Evolutionary conservation across 2,888 invertebrate species (phyloP).

Genomic region (Drosophila niveifrons): DNA sequence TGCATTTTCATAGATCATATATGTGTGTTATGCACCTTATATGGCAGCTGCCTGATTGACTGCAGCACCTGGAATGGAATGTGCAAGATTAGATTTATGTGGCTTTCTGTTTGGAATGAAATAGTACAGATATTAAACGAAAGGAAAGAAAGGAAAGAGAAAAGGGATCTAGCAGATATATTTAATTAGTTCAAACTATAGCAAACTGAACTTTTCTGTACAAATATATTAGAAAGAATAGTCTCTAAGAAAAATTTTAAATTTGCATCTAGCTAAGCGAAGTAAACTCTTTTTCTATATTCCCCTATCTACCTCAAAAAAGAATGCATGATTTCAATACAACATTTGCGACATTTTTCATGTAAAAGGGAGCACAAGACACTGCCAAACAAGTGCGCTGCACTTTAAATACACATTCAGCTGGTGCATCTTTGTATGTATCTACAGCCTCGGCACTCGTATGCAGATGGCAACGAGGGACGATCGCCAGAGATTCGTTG

Average conservation of each 20-base stretch:
- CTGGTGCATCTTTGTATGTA: neutral
- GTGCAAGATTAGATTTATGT: constrained; percentile 70
- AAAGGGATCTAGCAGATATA: neutral
- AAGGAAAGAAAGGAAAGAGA: neutral
- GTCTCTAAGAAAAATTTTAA: too few species aligned
- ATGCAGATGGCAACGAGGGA: constrained; percentile 1
- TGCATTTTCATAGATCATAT: constrained; percentile 66
- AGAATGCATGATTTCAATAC: neutral
- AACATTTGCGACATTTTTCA: constrained; percentile 9
- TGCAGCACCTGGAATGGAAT: constrained; percentile 69
- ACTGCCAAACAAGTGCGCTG: constrained; percentile 26
- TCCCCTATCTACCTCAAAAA: neutral
- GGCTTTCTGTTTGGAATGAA: constrained; percentile 44
- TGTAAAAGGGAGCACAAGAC: neutral
- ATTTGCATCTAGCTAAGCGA: neutral
- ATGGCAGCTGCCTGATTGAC: constrained; percentile 48
- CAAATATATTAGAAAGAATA: too few species aligned
- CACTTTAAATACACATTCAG: constrained; percentile 1
- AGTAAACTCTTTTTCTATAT: neutral
- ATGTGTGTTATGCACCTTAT: neutral
- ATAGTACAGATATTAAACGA: neutral
- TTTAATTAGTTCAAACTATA: too few species aligned
- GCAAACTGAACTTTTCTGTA: too few species aligned
- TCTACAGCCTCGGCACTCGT: neutral
- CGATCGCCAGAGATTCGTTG: neutral